Evolutionary conservation across 2,888 invertebrate species (phyloP).

Genomic region (Noctua fimbriata): DNA sequence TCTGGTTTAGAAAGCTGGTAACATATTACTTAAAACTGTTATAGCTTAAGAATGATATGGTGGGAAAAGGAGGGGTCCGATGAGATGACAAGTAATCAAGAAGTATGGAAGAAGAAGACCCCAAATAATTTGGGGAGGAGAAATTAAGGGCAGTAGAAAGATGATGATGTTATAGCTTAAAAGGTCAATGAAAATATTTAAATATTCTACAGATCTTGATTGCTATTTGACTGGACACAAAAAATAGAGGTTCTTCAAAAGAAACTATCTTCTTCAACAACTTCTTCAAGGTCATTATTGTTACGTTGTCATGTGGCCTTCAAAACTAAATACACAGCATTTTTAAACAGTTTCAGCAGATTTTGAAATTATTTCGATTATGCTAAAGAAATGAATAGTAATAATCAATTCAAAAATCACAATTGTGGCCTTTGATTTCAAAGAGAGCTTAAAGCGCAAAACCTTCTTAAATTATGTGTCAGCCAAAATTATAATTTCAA

Average conservation of each 20-base stretch:
- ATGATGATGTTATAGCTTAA: not conserved
- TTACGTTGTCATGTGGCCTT: not conserved
- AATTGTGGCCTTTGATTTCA: not conserved
- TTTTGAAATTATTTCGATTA: not conserved
- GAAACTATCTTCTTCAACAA: not conserved
- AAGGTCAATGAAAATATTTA: not conserved
- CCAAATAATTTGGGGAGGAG: no score
- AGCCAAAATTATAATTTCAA: slow-evolving; percentile 14
- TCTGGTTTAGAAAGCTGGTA: slow-evolving; percentile 15
- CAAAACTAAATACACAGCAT: not conserved
- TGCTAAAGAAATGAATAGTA: not conserved
- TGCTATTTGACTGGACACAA: not conserved
- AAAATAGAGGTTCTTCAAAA: not conserved
- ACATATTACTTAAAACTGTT: slow-evolving; percentile 9
- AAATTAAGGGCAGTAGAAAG: no score
- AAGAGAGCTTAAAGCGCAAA: slow-evolving; percentile 5
- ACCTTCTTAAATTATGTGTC: slow-evolving; percentile 23
- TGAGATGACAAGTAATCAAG: no score
- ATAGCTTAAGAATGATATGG: no score
- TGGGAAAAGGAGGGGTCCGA: no score
- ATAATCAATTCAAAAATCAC: not conserved
- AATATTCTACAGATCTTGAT: not conserved
- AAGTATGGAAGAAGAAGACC: no score
- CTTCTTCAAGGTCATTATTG: not conserved
- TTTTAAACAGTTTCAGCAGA: not conserved